phyloP scores from a whole-genome alignment of 2,797 vertebrate species.

The Vireo griseus region DNA sequence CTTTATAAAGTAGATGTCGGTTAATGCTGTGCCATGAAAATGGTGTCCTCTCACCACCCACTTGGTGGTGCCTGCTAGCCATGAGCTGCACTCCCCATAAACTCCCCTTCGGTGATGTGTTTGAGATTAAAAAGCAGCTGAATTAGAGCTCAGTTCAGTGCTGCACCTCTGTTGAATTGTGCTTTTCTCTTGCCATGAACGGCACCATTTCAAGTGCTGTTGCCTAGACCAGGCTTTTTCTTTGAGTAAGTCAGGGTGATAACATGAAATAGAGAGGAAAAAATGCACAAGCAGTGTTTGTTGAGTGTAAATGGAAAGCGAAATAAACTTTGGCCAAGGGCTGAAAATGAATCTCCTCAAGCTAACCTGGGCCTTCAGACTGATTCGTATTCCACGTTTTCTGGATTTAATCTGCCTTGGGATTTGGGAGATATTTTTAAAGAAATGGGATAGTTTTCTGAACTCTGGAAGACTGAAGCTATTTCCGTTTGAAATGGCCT shows the following conservation, averaged over 20 bases:
- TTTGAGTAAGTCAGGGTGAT: neutral
- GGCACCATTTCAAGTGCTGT: neutral
- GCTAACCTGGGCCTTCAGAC: neutral
- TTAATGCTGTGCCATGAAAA: neutral
- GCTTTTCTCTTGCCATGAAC: neutral
- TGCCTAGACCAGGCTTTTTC: neutral
- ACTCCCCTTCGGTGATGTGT: neutral
- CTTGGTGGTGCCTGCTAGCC: neutral
- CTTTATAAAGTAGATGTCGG: neutral
- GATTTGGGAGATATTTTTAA: conserved; percentile 24
- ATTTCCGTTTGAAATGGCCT: neutral
- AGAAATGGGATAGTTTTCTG: conserved; percentile 18
- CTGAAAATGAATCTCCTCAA: neutral
- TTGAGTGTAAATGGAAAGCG: neutral
- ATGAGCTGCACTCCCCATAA: neutral
- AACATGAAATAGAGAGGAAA: neutral
- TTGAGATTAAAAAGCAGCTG: neutral
- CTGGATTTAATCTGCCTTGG: neutral
- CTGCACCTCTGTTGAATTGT: neutral
- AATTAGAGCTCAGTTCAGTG: neutral
- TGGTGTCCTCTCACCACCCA: neutral
- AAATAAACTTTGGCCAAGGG: neutral
- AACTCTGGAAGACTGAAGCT: conserved; percentile 15
- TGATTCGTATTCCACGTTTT: conserved; percentile 7
- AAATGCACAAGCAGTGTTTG: neutral